Conservation (phyloP, 2,113 vertebrate genomes). For the Myotis davidii region DNA sequence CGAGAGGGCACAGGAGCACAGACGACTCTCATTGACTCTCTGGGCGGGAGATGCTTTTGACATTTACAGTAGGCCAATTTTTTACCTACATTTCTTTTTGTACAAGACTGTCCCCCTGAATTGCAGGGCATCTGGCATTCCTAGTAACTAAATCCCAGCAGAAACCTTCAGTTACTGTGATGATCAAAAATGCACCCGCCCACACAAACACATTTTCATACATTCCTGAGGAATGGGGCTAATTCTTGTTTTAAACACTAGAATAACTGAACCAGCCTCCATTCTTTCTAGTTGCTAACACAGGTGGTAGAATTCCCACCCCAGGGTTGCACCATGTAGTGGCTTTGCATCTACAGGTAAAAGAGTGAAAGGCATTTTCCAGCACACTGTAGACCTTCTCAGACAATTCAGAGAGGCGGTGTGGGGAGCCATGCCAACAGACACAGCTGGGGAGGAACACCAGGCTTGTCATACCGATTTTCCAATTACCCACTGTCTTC, state of each 20-base stretch:
- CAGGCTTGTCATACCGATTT: conserved; percentile 71
- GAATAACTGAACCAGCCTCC: not conserved
- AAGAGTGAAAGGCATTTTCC: not conserved
- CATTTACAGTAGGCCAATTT: not conserved
- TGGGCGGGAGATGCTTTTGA: not conserved
- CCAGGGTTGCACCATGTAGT: not conserved
- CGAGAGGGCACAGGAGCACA: not conserved
- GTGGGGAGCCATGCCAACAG: conserved; percentile 62
- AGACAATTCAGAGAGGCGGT: not conserved
- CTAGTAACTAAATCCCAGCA: not conserved
- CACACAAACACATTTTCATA: not conserved
- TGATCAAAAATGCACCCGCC: not conserved
- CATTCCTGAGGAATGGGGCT: not conserved
- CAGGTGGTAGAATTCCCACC: not conserved
- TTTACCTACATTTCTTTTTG: not conserved
- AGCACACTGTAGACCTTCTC: not conserved
- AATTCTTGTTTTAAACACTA: not conserved
- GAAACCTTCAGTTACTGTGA: not conserved
- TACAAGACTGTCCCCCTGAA: no score
- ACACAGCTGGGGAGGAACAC: conserved; percentile 61
- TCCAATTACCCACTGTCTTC: conserved; percentile 73
- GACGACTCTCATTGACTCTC: not conserved
- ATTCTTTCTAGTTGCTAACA: conserved; percentile 9
- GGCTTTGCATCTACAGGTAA: not conserved
- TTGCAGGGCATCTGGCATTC: not conserved